Evolutionary conservation across 2,113 vertebrate species (phyloP), one percentile per base, ranked within the genome.

Genomic region (Heterotilapia buettikoferi): DNA sequence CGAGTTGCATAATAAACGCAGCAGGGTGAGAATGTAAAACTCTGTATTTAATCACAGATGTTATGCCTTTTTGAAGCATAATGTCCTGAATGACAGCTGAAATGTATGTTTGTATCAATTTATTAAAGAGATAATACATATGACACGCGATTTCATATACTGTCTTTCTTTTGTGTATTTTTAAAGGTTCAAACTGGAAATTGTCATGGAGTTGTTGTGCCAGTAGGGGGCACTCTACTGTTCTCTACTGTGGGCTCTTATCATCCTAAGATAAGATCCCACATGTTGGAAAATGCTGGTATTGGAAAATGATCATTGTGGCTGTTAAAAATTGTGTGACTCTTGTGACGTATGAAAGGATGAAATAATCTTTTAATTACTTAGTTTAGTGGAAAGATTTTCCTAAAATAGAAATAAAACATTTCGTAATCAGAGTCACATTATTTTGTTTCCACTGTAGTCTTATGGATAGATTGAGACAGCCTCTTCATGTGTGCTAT

Each of bases 51-150:
- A 76, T 50, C 19, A 40, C 53, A 6, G 45, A 45, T 4, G 9
- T 71, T 82, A 45, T 68, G 83, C 80, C 18, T 80, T 87, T 82
- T 80, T 88, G 76, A 21, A 80, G 43, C 73, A 78, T 78, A 78
- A 78, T 78, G 73, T 78, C 18, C 63, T 16, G 59, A 87, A 84
- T 33, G 85, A 89, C 81, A n/a, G 50, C 57, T 16, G 61, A 90
- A 88, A 83, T 86, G 86, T 87, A 63, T 21, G 82, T 88, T 91
- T 88, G 63, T 86, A 92, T 68, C 11, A 59, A 24, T 52, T 47
- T 61, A 88, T 9, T 71, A 13, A 89, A 82, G 26, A 83, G 16
- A 47, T 50, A 83, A 85, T 89, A 82, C 90, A 86, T 2, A 10
- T 63, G 16, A 84, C 50, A 68, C 4, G 6, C 80, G 33, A 85